These are phyloP conservation scores for Entosphenus tridentatus DNA, from an alignment of 2,113 vertebrate species.

Conservation along the genomic window DNA sequence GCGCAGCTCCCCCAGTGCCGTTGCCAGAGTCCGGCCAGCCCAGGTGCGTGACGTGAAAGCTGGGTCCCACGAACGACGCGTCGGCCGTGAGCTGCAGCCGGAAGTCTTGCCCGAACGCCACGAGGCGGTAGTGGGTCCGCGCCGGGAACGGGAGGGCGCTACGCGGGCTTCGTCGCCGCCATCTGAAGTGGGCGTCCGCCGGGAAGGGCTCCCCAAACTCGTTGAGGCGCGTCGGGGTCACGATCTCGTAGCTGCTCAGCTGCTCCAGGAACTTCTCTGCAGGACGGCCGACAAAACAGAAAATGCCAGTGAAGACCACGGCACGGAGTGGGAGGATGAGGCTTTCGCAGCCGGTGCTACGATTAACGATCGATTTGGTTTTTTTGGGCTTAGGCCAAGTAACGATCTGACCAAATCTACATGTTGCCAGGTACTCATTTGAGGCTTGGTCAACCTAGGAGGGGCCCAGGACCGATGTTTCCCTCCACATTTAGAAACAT, in stretches of 20 bases:
- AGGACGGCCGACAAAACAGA: background rate
- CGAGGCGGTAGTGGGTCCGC: conserved; percentile 46
- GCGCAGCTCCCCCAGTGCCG: conserved; percentile 29
- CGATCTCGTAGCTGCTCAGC: conserved; percentile 52
- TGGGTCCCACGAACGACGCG: conserved; percentile 42
- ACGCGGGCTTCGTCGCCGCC: conserved; percentile 46
- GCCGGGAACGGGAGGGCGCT: conserved; percentile 25
- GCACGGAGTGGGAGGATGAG: no score
- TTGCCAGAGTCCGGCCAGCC: conserved; percentile 15
- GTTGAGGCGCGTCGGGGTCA: conserved; percentile 62
- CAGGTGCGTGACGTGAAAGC: conserved; percentile 43
- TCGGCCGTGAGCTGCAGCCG: conserved; percentile 68
- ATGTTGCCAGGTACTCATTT: no score
- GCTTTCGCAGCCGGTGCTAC: no score
- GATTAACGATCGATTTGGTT: no score
- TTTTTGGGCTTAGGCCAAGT: no score
- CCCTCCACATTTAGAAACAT: no score
- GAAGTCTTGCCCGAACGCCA: conserved; percentile 63
- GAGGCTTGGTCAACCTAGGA: no score
- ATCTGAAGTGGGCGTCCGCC: conserved; percentile 15
- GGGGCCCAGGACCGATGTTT: no score
- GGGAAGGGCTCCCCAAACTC: conserved; percentile 39
- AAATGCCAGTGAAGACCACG: no score
- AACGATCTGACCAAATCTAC: no score
- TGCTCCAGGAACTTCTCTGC: conserved; percentile 5